Conservation (phyloP, 2,797 vertebrate species). For the Anas flavirostris region DNA sequence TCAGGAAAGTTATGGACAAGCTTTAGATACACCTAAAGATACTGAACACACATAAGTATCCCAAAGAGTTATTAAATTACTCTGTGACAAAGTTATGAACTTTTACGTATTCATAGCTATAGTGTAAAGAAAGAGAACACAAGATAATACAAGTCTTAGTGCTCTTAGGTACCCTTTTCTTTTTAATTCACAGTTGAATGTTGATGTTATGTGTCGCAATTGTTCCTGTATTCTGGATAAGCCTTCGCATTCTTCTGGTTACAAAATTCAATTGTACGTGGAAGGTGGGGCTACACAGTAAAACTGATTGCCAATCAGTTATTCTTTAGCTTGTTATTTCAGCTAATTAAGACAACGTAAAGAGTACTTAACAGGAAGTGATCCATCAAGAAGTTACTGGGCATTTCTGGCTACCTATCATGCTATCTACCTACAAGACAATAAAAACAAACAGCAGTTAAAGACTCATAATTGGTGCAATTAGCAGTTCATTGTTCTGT, state of each 20-base stretch:
- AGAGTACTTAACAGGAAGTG: conserved; percentile 7
- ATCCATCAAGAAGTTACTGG: neutral
- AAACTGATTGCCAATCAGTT: neutral
- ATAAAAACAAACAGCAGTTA: neutral
- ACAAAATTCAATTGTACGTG: neutral
- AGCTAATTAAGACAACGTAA: neutral
- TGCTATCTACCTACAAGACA: neutral
- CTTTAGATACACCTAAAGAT: conserved; percentile 26
- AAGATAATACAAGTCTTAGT: neutral
- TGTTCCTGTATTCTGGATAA: neutral
- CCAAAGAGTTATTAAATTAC: neutral
- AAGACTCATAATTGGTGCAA: neutral
- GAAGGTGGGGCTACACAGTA: neutral
- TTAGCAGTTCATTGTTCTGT: neutral
- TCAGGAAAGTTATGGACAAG: neutral
- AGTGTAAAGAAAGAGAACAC: neutral
- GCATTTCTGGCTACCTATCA: neutral
- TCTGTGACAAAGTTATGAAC: neutral
- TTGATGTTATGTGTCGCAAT: neutral
- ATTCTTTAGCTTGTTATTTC: neutral
- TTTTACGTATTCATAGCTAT: neutral
- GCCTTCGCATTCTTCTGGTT: neutral
- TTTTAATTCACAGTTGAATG: neutral
- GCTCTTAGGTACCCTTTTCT: neutral
- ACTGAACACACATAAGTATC: neutral